Base-by-base conservation (phyloP, 2,113 vertebrate species). In the Marcusenius ussheri region DNA sequence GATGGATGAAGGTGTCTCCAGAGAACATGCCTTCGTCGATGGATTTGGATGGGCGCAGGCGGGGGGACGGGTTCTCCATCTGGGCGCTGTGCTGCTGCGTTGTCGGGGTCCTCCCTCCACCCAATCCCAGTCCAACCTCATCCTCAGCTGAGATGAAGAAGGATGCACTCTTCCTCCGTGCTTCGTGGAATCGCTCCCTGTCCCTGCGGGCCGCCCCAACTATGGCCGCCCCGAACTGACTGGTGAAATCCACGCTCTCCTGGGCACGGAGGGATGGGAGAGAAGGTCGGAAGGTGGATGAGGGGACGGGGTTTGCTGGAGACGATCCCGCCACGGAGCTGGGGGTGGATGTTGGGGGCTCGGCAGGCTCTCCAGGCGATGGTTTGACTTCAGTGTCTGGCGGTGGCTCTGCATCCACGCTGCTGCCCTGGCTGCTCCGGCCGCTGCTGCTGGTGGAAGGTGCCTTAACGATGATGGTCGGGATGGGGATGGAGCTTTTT, bases 401-500 rank as follows among this genome's bases (percentile, higher is more conserved):
- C 1, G 91, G 77, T 0, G 91, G 91, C 93, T 97, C 95, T 0
- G 97, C 95, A 91, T 98, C 98, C 92, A 97, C 95, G 92, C 98
- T 98, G 94, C 97, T 98, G 21, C 97, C 97, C 93, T 97, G 98
- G 93, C 98, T 98, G 93, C 97, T 98, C 58, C 96, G 96, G 58
- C 97, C 97, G 53, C 97, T 98, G 94, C 98, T 98, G 93, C 98
- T 98, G 91, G 98, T 98, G 90, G 98, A 98, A 11, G 98, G 98
- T 0, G 97, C 98, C 93, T 98, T 98, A 91, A 98, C 96, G 42
- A 98, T 97, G 90, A 98, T 98, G 88, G 98, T 98, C 56, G 98
- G 97, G 88, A 98, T 98, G n/a, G 97, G 94, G 93, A 98, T 98
- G 90, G 97, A 98, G 91, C 95, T 98, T 92, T 98, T 98, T 56